phyloP scores from a whole-genome alignment of 1,140 invertebrate genomes.

The Stegodyphus mimosarum region DNA sequence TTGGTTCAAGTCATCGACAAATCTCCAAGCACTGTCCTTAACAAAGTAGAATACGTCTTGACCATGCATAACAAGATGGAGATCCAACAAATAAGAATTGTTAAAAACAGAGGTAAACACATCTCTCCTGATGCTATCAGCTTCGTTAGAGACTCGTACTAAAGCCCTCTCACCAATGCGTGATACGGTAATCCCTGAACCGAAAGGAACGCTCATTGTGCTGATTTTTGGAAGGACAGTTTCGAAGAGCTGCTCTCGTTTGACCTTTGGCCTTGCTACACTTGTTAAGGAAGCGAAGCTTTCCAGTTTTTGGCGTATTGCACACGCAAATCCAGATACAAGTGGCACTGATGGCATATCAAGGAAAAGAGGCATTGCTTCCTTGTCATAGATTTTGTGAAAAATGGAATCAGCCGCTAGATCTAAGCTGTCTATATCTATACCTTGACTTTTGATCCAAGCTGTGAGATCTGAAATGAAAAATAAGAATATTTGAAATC shows the following conservation, averaged over 20 bases:
- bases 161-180: conserved; percentile 79
- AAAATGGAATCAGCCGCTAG: conserved; percentile 55
- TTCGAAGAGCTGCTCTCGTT: conserved; percentile 62
- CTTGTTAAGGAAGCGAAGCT: conserved; percentile 61
- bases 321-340: conserved; percentile 61
- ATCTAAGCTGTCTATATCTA: conserved; percentile 62
- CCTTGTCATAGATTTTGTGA: conserved; percentile 1
- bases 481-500: neutral
- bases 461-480: conserved; percentile 54
- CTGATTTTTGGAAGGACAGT: conserved; percentile 62
- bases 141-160: conserved; percentile 69
- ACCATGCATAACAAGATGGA: conserved; percentile 90
- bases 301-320: conserved; percentile 60
- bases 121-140: conserved; percentile 83
- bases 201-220: conserved; percentile 63
- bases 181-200: conserved; percentile 87
- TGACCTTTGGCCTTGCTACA: conserved; percentile 62
- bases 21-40: conserved; percentile 75
- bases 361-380: conserved; percentile 48
- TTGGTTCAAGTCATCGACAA: conserved; percentile 82
- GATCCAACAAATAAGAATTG: conserved; percentile 89
- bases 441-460: conserved; percentile 64
- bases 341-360: conserved; percentile 62
- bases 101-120: conserved; percentile 94
- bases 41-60: conserved; percentile 95